Evolutionary conservation across 1,140 invertebrate genomes (phyloP).

Genomic region (Drosophila mojavensis): DNA sequence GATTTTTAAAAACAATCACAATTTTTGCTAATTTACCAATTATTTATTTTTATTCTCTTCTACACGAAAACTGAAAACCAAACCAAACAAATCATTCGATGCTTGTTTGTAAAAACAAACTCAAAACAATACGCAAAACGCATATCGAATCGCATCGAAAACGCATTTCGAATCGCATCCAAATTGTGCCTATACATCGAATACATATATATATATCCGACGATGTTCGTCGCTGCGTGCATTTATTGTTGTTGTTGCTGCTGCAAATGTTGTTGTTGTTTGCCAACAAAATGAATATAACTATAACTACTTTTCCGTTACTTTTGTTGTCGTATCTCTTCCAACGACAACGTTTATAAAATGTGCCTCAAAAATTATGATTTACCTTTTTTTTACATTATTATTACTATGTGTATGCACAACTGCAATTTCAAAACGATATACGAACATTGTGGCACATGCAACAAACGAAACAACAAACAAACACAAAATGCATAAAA

Average conservation of each 20-base stretch:
- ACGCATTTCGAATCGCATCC: conserved; percentile 71
- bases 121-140: conserved; percentile 45
- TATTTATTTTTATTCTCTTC: conserved; percentile 83
- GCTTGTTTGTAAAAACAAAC: conserved; percentile 58
- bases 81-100: conserved; percentile 62
- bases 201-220: conserved; percentile 37
- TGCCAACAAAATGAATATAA: conserved; percentile 5
- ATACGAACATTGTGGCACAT: conserved; percentile 38
- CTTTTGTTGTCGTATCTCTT: conserved; percentile 44
- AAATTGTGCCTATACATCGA: conserved; percentile 41
- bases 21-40: conserved; percentile 75
- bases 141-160: conserved; percentile 40
- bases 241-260: conserved; percentile 40
- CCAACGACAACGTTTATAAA: conserved; percentile 37
- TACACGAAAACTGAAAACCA: conserved; percentile 61
- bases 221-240: conserved; percentile 46
- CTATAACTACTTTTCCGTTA: conserved; percentile 18
- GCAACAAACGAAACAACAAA: conserved; percentile 35
- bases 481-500: conserved; percentile 56
- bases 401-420: conserved; percentile 27
- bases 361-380: conserved; percentile 33
- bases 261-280: conserved; percentile 32
- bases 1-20: conserved; percentile 54
- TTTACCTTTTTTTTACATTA: conserved; percentile 32
- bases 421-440: conserved; percentile 12